phyloP scores from a whole-genome alignment of 2,888 invertebrate species.

The Lasioglossum pauxillum region DNA sequence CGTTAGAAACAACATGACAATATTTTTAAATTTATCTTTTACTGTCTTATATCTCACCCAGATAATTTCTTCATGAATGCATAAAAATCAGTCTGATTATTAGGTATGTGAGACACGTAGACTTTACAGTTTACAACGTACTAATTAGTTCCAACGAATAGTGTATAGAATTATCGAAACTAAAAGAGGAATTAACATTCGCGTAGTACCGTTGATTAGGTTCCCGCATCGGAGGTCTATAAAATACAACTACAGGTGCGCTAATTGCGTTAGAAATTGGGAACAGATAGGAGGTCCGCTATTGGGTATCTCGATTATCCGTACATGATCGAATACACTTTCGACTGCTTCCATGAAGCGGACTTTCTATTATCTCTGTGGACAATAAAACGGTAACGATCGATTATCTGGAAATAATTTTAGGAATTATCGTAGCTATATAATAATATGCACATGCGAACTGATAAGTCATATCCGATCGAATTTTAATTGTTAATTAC shows the following conservation, averaged over 20 bases:
- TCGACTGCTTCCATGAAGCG: slow-evolving; percentile 38
- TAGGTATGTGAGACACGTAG: not conserved
- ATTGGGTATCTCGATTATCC: not conserved
- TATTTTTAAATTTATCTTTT: too few relatives aligned
- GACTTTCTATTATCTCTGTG: slow-evolving; percentile 33
- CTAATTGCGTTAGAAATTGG: slow-evolving; percentile 8
- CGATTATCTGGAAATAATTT: slow-evolving; percentile 48
- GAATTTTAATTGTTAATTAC: slow-evolving; percentile 48
- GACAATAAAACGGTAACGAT: slow-evolving; percentile 37
- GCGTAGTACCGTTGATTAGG: not conserved
- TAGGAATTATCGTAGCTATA: slow-evolving; percentile 32
- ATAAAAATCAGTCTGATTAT: too few relatives aligned
- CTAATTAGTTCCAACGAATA: not conserved
- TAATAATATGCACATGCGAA: slow-evolving; percentile 19
- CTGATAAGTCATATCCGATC: slow-evolving; percentile 34
- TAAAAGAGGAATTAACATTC: not conserved
- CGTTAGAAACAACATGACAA: too few relatives aligned
- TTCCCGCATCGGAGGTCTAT: not conserved
- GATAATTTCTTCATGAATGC: too few relatives aligned
- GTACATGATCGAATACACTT: slow-evolving; percentile 26
- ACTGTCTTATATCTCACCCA: too few relatives aligned
- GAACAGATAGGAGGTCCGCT: not conserved
- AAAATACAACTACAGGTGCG: not conserved
- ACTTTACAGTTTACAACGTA: not conserved
- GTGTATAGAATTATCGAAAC: not conserved